Conservation (phyloP, 2,113 vertebrate genomes). For the Odontophorus gujanensis region DNA sequence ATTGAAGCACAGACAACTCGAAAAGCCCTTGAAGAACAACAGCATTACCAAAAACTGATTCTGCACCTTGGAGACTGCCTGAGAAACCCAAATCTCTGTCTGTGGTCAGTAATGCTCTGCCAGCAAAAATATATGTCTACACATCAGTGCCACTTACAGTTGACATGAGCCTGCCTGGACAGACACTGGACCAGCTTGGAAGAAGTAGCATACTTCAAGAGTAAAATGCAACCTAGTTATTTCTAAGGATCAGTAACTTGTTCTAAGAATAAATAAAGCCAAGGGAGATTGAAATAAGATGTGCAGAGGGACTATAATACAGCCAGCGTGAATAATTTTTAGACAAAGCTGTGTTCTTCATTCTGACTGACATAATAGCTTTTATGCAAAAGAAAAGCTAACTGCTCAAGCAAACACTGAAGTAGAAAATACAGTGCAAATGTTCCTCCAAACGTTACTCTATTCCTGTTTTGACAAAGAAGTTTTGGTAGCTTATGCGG, state of each 20-base stretch:
- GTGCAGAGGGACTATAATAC: background rate
- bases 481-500: background rate
- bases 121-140: background rate
- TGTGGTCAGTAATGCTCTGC: background rate
- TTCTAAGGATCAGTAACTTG: background rate
- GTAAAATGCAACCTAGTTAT: background rate
- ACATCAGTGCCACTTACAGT: background rate
- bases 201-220: background rate
- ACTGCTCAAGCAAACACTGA: background rate
- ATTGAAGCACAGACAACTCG: background rate
- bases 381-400: background rate
- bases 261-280: background rate
- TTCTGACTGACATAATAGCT: background rate
- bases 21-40: background rate
- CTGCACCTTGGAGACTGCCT: background rate
- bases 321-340: background rate
- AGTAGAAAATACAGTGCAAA: background rate
- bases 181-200: background rate
- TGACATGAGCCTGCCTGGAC: background rate
- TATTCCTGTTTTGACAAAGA: background rate
- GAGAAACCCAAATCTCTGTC: background rate
- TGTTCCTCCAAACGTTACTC: background rate
- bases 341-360: background rate
- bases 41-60: background rate
- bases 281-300: background rate